Percentiles rank a stretch among this genome's conserved stretches.
phyloP scores from a whole-genome alignment of 2,888 invertebrate species.

The Hylaea fasciaria region DNA sequence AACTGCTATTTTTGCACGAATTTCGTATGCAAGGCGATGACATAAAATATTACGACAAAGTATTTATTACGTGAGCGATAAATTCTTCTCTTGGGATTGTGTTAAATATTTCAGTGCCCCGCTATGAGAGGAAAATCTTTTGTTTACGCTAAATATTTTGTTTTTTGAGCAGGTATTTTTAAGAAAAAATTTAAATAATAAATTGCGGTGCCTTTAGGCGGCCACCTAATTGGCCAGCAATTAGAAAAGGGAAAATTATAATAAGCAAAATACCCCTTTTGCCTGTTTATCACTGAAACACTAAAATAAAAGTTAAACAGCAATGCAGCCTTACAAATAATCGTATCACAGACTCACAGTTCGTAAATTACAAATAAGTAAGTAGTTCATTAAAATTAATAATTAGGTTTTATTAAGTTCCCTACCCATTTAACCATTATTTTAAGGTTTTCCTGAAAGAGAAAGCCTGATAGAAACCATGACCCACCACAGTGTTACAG shows the following conservation, averaged over 20 bases:
- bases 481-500: no score
- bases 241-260: conserved; percentile 13
- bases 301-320: not conserved
- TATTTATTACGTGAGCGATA: conserved; percentile 42
- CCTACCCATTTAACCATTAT: no score
- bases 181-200: conserved; percentile 5
- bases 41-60: conserved; percentile 45
- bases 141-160: conserved; percentile 36
- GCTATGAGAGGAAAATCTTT: conserved; percentile 32
- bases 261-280: conserved; percentile 8
- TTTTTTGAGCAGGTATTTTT: conserved; percentile 42
- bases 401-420: no score
- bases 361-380: no score
- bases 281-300: conserved; percentile 3
- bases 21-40: conserved; percentile 40
- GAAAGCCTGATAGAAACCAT: no score
- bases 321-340: not conserved
- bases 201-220: conserved; percentile 29
- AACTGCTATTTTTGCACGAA: conserved; percentile 39
- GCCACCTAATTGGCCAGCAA: conserved; percentile 7
- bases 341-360: no score
- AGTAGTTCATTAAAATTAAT: no score
- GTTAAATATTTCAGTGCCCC: conserved; percentile 37
- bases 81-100: conserved; percentile 40
- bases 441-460: no score